Evolutionary conservation across 2,888 invertebrate genomes (phyloP).

Genomic region (Dysmachus trigonus): DNA sequence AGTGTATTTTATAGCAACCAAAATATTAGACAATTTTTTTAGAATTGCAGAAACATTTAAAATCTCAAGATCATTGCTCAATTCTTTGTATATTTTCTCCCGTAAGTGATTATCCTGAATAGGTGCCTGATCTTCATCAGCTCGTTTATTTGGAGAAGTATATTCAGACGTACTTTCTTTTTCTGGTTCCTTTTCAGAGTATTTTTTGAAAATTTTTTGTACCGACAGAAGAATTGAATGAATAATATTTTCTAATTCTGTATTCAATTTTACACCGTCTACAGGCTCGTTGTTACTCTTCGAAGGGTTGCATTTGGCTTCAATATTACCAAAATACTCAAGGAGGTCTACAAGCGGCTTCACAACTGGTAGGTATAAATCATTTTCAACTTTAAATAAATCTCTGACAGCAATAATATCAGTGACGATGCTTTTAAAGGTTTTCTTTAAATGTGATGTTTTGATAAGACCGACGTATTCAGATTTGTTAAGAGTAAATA

Average conservation of each 20-base stretch:
- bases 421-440: constrained; percentile 11
- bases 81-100: constrained; percentile 70
- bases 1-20: constrained; percentile 65
- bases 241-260: constrained; percentile 65
- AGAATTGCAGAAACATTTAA: constrained; percentile 68
- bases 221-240: constrained; percentile 68
- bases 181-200: constrained; percentile 52
- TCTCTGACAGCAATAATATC: constrained; percentile 40
- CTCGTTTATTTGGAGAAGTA: constrained; percentile 46
- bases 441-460: constrained; percentile 45
- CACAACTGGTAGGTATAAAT: constrained; percentile 56
- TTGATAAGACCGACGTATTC: constrained; percentile 57
- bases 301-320: neutral
- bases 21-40: constrained; percentile 63
- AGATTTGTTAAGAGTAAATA: constrained; percentile 54
- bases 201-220: constrained; percentile 70
- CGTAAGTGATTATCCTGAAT: constrained; percentile 75
- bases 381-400: neutral
- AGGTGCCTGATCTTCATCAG: constrained; percentile 60
- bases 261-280: constrained; percentile 56
- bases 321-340: constrained; percentile 6
- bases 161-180: constrained; percentile 51
- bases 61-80: constrained; percentile 70
- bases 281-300: constrained; percentile 48
- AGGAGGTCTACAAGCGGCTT: constrained; percentile 54